Evolutionary conservation across 1,140 invertebrate genomes (phyloP), one percentile per base, ranked within the genome.

Genomic region (Monochamus saltuarius): DNA sequence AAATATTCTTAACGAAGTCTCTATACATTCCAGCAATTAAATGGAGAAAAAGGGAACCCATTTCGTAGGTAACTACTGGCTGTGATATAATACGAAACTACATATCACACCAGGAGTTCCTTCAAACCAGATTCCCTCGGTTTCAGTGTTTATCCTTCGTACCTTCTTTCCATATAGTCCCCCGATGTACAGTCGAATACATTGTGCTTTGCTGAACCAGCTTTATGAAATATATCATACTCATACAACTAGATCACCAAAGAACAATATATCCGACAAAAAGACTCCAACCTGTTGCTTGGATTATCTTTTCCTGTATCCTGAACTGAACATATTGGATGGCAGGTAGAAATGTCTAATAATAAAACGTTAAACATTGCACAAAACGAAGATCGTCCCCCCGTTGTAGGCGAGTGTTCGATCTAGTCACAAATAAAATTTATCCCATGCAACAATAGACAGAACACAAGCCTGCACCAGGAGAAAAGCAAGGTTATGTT

Each of bases 201-300:
- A 73, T 72, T 75, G 73, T 75, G 74, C 74, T 75, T 75, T 75
- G 74, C 74, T 75, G 74, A 75, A 75, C 73, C 72, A 75, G 74
- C 74, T 75, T 75, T 75, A 75, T 75, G 74, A 75, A 49, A 67
- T 71, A 64, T 55, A 64, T 64, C 67, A 70, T 59, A 75, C 71
- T 74, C 74, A 75, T 75, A 75, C 74, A 75, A 73, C 74, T 75
- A 75, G 74, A 73, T 75, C 74, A 75, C 74, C 74, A 75, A 75
- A 75, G 74, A 75, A 75, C 72, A 75, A 75, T 75, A 75, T 71
- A 72, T 67, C 67, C 72, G 71, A 74, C 73, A 55, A 61, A 49
- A 36, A 34, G 37, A 38, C 13, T 47, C 22, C 55, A 56, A 64
- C 65, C 65, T 67, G 61, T 67, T 64, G 62, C 52, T 60, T 37